Conservation (phyloP, 2,113 vertebrate species). For the Crypturellus undulatus region DNA sequence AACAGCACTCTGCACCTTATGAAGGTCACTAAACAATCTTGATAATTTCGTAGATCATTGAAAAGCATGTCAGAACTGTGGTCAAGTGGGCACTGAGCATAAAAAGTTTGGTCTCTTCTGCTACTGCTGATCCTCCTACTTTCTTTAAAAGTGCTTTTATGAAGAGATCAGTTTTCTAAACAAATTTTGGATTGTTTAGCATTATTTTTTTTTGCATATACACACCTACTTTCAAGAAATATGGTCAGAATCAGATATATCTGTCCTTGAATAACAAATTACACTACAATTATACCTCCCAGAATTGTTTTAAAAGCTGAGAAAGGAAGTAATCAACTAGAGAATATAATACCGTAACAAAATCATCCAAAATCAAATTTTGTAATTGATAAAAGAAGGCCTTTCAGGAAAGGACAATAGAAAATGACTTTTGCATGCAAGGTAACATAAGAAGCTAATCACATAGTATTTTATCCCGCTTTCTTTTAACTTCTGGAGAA, state of each 20-base stretch:
- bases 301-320: neutral
- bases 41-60: neutral
- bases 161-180: neutral
- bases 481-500: neutral
- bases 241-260: neutral
- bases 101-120: neutral
- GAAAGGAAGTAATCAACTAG: neutral
- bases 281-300: neutral
- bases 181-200: neutral
- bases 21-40: neutral
- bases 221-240: neutral
- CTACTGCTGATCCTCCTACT: neutral
- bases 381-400: neutral
- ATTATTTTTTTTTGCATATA: neutral
- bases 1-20: neutral
- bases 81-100: neutral
- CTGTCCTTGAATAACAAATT: neutral
- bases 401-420: neutral
- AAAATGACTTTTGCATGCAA: neutral
- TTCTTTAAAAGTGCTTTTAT: neutral
- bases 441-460: neutral
- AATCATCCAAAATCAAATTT: neutral
- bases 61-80: neutral
- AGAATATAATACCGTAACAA: neutral
- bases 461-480: neutral